phyloP scores from a whole-genome alignment of 2,888 invertebrate species.

The Melieria omissa region DNA sequence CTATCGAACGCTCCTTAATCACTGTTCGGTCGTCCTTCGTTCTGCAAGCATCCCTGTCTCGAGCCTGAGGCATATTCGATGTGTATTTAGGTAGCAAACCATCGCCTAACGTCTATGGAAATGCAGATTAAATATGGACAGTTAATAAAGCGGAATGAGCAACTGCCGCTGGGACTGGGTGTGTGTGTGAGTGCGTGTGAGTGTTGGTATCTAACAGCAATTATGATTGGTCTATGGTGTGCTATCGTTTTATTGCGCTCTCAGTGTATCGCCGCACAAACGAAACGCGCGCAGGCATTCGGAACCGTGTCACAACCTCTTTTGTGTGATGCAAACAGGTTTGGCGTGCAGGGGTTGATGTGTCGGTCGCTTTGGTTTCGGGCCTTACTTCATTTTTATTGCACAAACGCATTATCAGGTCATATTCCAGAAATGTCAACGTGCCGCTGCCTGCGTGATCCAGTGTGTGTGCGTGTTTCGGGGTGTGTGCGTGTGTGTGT shows the following conservation, averaged over 20 bases:
- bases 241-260: constrained; percentile 19
- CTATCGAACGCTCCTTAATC: too few relatives aligned
- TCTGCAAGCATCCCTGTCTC: too few relatives aligned
- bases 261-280: too few relatives aligned
- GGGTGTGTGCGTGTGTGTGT: constrained; percentile 28
- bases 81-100: too few relatives aligned
- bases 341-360: constrained; percentile 16
- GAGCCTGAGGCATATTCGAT: too few relatives aligned
- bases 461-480: constrained; percentile 10
- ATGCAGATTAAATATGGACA: too few relatives aligned
- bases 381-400: constrained; percentile 21
- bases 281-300: not conserved
- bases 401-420: constrained; percentile 19
- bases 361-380: constrained; percentile 26
- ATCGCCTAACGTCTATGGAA: too few relatives aligned
- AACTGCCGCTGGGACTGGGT: constrained; percentile 4
- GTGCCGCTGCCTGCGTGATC: not conserved
- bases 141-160: too few relatives aligned
- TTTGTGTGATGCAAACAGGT: constrained; percentile 40
- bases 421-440: constrained; percentile 18
- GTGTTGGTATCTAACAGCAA: constrained; percentile 24
- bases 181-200: constrained; percentile 21
- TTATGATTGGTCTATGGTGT: constrained; percentile 56
- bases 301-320: not conserved
- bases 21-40: too few relatives aligned